Evolutionary conservation across 2,113 vertebrate species (phyloP), one percentile per base, ranked within the genome.

Genomic region (Pygoscelis antarcticus): DNA sequence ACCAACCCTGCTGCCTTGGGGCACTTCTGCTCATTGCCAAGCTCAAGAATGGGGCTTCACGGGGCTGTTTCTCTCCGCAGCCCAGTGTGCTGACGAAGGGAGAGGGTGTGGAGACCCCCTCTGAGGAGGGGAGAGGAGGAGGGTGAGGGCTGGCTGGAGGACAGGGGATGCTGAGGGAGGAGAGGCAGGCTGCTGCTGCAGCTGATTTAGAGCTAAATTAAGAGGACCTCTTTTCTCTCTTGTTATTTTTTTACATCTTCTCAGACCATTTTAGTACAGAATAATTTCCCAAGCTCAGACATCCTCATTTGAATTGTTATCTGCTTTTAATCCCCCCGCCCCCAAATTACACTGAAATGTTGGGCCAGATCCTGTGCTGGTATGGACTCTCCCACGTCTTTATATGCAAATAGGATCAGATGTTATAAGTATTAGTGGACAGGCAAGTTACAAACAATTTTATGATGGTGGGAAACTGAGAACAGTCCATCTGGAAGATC

Each of bases 11-110:
- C 52, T 60, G 61, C 78, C 30, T 23, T 4, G 5, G 36, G 32
- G 9, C 0, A 1, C 30, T n/a, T 36, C 61, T 49, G n/a, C 42
- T 68, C 20, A 2, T 25, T 32, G 42, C 68, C 0, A 3, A 66
- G 25, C 26, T 44, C 1, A 2, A 23, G 38, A 32, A 60, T 5
- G 30, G 26, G 26, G 32, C 36, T 66, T 47, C 19, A 6, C 2
- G 9, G 16, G n/a, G 84, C 5, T 3, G 10, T 36, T 51, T 60
- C 38, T 38, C 32, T 27, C 27, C 1, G 2, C 44, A 38, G 32
- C 61, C 38, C 10, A 4, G 29, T 1, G 3, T 30, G 76, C 58
- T 30, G n/a, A 19, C 19, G 7, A 6, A 71, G 57, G 68, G 23
- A 22, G 27, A 21, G 34, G 4, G 26, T 27, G 55, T 1, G 15